Base-by-base conservation (phyloP, 2,888 invertebrate species). In the Merodon equestris region DNA sequence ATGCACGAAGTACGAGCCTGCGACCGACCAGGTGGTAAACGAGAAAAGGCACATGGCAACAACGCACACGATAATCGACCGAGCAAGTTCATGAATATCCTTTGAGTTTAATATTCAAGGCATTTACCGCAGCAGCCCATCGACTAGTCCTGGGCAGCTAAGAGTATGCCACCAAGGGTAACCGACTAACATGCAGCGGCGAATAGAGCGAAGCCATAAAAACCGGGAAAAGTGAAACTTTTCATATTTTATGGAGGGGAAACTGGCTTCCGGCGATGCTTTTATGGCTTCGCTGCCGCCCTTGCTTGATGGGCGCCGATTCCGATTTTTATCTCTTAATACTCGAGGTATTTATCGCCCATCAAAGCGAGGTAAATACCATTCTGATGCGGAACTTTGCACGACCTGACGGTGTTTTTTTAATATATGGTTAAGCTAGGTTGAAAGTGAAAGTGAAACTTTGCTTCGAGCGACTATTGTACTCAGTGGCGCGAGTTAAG, bases 71-170 rank as follows among this genome's bases (percentile, higher is more conserved):
- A 68, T 79, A 73, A 79, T 73, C 79, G 63, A 50, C 50, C 68
- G 14, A 58, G 34, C 18, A 27, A 63, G 63, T 63, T 73, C 73
- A 79, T 79, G 73, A 73, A 79, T 74, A 79, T 73, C 63, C 64
- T 79, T 73, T 34, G 63, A 63, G 73, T 73, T 74, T 79, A 73
- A 73, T 79, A 68, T 74, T 73, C 68, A 64, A 57, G 36, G 53
- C 72, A 53, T 64, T 64, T 58, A 53, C 51, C 56, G 19, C 66
- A 63, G 63, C n/a, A 47, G 5, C 40, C 15, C 44, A 27, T 27
- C 12, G 17, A 12, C 14, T 15, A 15, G 40, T 53, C n/a, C 15
- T 38, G 40, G 19, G 19, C 36, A 47, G 12, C 17, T 27, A 13
- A 44, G n/a, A 44, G 12, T 19, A 56, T 63, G 47, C 36, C 36